Evolutionary conservation across 2,797 vertebrate species (phyloP).

Genomic region (Esox masquinongy): DNA sequence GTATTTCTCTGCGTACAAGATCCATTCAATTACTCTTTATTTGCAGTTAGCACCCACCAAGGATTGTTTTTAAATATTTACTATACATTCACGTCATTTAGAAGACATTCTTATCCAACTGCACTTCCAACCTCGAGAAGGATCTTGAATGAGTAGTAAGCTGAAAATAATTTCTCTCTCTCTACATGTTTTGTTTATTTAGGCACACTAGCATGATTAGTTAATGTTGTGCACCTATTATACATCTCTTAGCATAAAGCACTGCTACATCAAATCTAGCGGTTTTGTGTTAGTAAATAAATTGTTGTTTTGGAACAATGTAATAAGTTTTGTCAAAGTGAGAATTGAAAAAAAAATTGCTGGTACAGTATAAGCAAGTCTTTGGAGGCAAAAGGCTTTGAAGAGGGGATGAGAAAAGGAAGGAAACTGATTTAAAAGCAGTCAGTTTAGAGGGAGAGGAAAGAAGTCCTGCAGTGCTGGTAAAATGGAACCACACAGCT

Average conservation of each 20-base stretch:
- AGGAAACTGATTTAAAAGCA: not conserved
- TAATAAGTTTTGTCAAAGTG: not conserved
- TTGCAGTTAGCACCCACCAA: not conserved
- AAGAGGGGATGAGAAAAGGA: not conserved
- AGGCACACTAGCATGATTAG: too few species aligned
- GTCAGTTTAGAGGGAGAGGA: conserved; percentile 2
- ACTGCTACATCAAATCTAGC: not conserved
- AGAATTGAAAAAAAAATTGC: too few species aligned
- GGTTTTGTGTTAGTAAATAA: not conserved
- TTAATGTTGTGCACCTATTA: too few species aligned
- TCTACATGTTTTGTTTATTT: too few species aligned
- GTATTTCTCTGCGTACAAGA: not conserved
- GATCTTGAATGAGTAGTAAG: not conserved
- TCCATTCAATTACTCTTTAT: not conserved
- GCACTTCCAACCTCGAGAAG: not conserved
- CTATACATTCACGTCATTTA: not conserved
- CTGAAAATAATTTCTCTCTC: too few species aligned
- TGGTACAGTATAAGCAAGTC: not conserved
- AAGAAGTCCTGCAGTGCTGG: not conserved
- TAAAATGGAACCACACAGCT: not conserved
- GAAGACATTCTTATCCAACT: not conserved
- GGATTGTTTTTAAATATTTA: not conserved
- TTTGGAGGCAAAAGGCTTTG: not conserved
- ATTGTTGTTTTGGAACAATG: not conserved
- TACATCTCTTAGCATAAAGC: too few species aligned